Base-by-base conservation (phyloP, 30 jellyfish, hydroid and myxozoan genomes). In the Turritopsis rubra region DNA sequence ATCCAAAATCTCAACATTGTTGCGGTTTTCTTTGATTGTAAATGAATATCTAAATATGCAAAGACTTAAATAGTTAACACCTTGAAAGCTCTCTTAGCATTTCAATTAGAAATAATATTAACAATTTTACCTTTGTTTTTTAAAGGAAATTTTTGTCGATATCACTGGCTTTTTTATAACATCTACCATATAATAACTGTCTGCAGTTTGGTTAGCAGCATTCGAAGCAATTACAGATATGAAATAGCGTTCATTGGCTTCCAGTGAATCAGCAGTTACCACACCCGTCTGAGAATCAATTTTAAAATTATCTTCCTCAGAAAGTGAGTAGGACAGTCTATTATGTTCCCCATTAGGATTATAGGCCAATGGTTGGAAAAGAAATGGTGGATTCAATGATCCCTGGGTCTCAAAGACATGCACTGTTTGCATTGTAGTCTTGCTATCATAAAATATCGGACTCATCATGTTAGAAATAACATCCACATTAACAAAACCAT, bases 371-470 rank as follows among this genome's bases (percentile, higher is more conserved):
- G 65, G 30, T 71, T 82, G 88, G 41, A 82, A 82, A 25, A 82
- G 70, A 82, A 26, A 82, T 17, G 88, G 88, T 66, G 88, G 88
- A 16, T 82, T 54, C 18, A 66, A 72, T 22, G 53, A 21, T 18
- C 85, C 85, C 21, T 66, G 29, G 20, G 85, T 82, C 65, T 82
- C 88, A 7, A 82, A 82, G 18, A 82, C 73, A 27, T 71, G 23
- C 75, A 71, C 75, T 41, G 28, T 80, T 16, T 21, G 52, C 83
- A 66, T 66, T 22, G 85, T 22, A 60, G 19, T 22, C 21, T 26
- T 73, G 5, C 41, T 13, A 52, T 13, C 28, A 1, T 65, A 82
- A 18, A 23, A 66, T 66, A 85, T 76, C 24, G 86, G 86, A 5
- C 9, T 24, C 29, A 17, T 28, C 25, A 21, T 72, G 53, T 66